phyloP scores from a whole-genome alignment of 2,888 invertebrate species.

The Bursaphelenchus okinawaensis region DNA sequence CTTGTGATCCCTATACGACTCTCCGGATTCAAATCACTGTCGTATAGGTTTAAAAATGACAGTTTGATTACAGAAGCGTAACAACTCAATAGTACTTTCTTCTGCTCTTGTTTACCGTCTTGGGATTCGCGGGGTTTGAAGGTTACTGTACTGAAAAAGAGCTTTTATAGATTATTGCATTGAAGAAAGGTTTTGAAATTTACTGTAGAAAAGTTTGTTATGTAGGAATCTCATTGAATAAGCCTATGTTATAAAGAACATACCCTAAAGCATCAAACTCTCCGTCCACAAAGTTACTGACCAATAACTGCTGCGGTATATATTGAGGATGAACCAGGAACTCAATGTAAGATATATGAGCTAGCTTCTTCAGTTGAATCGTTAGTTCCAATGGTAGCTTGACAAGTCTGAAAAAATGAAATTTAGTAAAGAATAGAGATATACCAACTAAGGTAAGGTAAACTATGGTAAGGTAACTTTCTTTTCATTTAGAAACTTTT shows the following conservation, averaged over 20 bases:
- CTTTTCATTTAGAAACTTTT: too few species aligned
- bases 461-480: too few species aligned
- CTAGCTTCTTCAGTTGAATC: background rate
- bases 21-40: background rate
- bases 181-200: too few species aligned
- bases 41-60: background rate
- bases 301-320: background rate
- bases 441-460: too few species aligned
- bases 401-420: too few species aligned
- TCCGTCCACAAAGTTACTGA: background rate
- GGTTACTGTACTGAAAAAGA: background rate
- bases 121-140: background rate
- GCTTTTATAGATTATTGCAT: too few species aligned
- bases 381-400: background rate
- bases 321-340: background rate
- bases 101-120: background rate
- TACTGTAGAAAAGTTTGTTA: too few species aligned
- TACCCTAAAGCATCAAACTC: background rate
- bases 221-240: too few species aligned
- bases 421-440: too few species aligned
- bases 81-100: background rate
- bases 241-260: background rate
- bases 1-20: background rate
- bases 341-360: background rate
- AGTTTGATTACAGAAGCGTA: background rate